Conservation (phyloP, 2,113 vertebrate genomes). For the Eubucco bourcierii region DNA sequence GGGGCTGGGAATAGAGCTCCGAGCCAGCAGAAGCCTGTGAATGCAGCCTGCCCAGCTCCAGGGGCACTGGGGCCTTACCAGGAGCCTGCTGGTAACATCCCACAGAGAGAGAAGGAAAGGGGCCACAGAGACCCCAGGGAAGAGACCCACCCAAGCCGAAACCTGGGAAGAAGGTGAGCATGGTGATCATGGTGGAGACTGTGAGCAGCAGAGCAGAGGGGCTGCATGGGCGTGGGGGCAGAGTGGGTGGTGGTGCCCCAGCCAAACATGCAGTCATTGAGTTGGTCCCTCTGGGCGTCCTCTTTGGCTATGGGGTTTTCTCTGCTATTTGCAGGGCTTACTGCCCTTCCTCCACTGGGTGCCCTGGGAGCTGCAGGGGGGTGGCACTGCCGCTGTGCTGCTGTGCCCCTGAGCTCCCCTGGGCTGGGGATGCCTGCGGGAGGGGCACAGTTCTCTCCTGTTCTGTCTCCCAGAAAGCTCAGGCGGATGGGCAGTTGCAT, state of each 20-base stretch:
- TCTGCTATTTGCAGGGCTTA: background rate
- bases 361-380: background rate
- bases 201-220: background rate
- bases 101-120: background rate
- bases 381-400: background rate
- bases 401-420: fast-evolving
- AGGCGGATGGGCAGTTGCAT: background rate
- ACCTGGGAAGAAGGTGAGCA: background rate
- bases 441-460: fast-evolving
- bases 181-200: background rate
- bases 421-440: background rate
- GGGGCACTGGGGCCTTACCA: background rate
- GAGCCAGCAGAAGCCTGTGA: fast-evolving
- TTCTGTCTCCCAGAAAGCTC: background rate
- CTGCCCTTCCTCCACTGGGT: background rate
- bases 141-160: background rate
- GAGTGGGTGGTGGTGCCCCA: background rate
- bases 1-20: fast-evolving
- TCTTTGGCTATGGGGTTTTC: background rate
- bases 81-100: background rate
- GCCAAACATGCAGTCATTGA: background rate
- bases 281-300: too few relatives aligned
- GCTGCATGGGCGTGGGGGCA: background rate
- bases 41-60: background rate
- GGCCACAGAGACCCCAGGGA: background rate